Percentiles rank a stretch among this genome's conserved stretches.
Evolutionary conservation across 2,113 vertebrate genomes (phyloP).

Genomic region (Pycnonotus jocosus): DNA sequence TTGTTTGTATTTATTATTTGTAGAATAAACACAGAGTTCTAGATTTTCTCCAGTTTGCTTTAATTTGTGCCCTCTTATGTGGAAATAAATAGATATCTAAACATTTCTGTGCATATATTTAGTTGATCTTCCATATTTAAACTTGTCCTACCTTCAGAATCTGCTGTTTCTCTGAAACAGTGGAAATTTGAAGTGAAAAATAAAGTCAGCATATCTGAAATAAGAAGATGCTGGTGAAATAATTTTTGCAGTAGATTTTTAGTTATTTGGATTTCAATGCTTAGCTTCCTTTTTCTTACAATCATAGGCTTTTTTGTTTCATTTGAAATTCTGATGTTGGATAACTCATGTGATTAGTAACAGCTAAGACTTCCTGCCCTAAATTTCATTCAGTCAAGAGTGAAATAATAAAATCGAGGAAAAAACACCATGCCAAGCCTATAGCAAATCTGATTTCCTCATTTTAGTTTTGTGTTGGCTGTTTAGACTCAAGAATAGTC

Average conservation of each 20-base stretch:
- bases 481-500: not conserved
- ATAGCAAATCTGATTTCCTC: not conserved
- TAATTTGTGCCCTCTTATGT: not conserved
- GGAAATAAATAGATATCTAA: not conserved
- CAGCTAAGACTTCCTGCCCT: not conserved
- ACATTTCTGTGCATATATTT: not conserved
- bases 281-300: not conserved
- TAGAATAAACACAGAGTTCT: constrained; percentile 36
- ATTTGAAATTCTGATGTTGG: not conserved
- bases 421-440: not conserved
- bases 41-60: constrained; percentile 12
- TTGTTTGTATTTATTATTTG: constrained; percentile 39
- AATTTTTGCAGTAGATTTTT: not conserved
- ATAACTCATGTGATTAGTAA: not conserved
- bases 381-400: not conserved
- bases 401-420: not conserved
- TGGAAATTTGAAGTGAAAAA: not conserved
- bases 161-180: not conserved
- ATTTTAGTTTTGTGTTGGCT: not conserved
- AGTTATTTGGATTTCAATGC: not conserved
- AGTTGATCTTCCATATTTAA: not conserved
- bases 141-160: not conserved
- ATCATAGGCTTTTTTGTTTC: not conserved
- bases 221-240: not conserved
- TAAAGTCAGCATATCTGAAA: not conserved